Percentiles rank a stretch among this genome's conserved stretches.
phyloP scores from a whole-genome alignment of 2,113 vertebrate species.

The Cervus canadensis region DNA sequence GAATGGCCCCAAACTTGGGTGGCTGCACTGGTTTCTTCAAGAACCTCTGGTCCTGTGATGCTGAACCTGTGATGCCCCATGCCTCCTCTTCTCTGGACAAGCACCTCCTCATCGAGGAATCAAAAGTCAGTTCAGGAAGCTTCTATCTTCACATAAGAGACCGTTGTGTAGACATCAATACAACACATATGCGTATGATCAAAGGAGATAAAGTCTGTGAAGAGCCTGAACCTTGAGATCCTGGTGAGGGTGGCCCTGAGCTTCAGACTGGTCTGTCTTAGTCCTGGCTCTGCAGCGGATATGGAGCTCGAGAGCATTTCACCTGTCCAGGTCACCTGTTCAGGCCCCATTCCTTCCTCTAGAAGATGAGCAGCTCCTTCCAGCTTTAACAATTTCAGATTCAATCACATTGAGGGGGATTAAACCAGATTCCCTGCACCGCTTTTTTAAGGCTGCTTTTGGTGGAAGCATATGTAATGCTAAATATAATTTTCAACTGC shows the following conservation, averaged over 20 bases:
- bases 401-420: not conserved
- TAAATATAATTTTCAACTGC: constrained; percentile 47
- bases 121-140: not conserved
- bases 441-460: constrained; percentile 37
- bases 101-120: not conserved
- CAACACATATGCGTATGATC: not conserved
- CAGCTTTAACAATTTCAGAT: not conserved
- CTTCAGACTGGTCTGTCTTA: not conserved
- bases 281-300: not conserved
- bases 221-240: not conserved
- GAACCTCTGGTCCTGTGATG: not conserved
- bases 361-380: not conserved
- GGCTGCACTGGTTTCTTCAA: not conserved
- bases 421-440: not conserved
- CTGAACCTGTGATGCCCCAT: not conserved
- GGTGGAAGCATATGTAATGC: constrained; percentile 47
- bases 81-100: not conserved
- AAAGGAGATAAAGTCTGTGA: not conserved
- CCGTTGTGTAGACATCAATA: not conserved
- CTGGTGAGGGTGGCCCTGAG: no score
- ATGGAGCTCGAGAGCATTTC: not conserved
- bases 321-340: not conserved
- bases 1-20: not conserved
- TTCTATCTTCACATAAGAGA: not conserved
- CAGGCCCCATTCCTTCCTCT: not conserved